Base-by-base conservation (phyloP, 2,888 invertebrate species). In the Dryadula phaetusa region DNA sequence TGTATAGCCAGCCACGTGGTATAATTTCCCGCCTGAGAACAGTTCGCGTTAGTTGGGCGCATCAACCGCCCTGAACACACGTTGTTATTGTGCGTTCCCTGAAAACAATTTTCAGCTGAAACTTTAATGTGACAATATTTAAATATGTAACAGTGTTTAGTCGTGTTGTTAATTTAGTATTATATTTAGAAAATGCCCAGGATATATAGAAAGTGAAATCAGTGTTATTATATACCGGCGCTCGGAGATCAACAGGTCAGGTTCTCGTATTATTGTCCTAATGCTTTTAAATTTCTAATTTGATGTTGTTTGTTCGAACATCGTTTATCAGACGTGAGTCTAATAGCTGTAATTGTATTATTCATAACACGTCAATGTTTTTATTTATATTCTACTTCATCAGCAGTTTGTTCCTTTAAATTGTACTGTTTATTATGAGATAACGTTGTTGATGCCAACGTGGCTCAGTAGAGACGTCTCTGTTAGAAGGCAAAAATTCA, bases 191-290 rank as follows among this genome's bases (percentile, higher is more conserved):
- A 84, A 79, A 87, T 87, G 86, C 75, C 72, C 69, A 69, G 72
- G 77, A 76, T 78, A 77, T 76, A 37, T 53, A 32, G 32, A 53
- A 54, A 32, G 66, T 69, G 66, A 61, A 54, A 69, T 16, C 47
- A 40, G 47, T 53, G 62, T 22, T 34, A 62, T 60, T 37, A 32
- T 52, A 61, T 54, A 53, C n/a, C 66, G 32, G 62, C 60, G 71
- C 74, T 76, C 65, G 42, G 66, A 79, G 77, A 82, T 84, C 85
- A 87, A 87, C 88, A 89, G 89, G 89, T 90, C 78, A 82, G 88
- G 80, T 78, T 78, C 76, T 73, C 71, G 76, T 78, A 74, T 73
- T 74, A 75, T 73, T 76, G 68, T 68, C 67, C 67, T 67, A 47
- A 20, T 60, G 47, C 63, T 66, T 53, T 47, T n/a, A 67, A 63